Evolutionary conservation across 1,140 invertebrate species (phyloP).

Genomic region (Drosophila chauvacae): DNA sequence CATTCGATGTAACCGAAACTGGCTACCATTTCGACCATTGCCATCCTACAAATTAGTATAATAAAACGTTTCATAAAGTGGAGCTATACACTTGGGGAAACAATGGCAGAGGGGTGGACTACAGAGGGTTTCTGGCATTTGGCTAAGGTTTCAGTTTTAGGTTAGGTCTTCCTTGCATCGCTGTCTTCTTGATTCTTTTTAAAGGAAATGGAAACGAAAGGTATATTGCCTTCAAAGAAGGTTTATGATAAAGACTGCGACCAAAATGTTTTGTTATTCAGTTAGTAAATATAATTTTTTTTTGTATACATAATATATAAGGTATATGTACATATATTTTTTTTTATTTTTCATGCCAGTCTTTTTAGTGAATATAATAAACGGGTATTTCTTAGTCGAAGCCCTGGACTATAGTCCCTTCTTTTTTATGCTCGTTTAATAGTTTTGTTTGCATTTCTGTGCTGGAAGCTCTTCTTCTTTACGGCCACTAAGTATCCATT

Average conservation of each 20-base stretch:
- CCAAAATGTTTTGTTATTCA: neutral
- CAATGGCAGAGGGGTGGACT: constrained; percentile 15
- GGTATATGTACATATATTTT: too few relatives aligned
- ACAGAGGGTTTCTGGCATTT: constrained; percentile 25
- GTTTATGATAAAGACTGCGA: too few relatives aligned
- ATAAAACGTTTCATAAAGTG: constrained; percentile 84
- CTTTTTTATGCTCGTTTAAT: constrained; percentile 53
- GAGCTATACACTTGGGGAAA: constrained; percentile 35
- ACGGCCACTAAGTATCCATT: constrained; percentile 60
- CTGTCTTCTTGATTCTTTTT: neutral
- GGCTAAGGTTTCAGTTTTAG: constrained; percentile 41
- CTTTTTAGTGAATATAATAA: neutral
- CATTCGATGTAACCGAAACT: constrained; percentile 82
- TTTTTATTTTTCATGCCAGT: neutral
- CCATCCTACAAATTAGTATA: constrained; percentile 83
- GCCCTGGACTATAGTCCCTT: neutral
- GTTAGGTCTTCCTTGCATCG: constrained; percentile 11
- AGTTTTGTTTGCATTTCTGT: constrained; percentile 67
- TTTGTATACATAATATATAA: neutral
- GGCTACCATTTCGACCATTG: constrained; percentile 68
- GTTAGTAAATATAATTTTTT: too few relatives aligned
- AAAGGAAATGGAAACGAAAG: neutral
- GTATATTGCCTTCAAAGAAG: too few relatives aligned
- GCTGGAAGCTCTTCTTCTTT: constrained; percentile 40
- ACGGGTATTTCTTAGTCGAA: constrained; percentile 2